Conservation (phyloP, 2,888 invertebrate species). For the Drosophila melanocephala region DNA sequence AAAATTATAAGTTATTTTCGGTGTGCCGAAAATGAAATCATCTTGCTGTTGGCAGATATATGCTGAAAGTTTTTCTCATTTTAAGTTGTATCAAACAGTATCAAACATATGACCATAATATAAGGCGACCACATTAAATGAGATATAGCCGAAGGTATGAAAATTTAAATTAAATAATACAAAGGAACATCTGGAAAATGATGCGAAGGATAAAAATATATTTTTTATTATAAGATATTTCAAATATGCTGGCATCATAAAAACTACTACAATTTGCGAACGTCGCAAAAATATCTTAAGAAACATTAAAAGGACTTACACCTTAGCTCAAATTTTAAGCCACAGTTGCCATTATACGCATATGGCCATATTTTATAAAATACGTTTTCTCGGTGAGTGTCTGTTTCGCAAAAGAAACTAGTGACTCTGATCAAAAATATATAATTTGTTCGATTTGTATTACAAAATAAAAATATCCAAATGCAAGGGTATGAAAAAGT, state of each 20-base stretch:
- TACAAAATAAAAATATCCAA: background rate
- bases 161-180: background rate
- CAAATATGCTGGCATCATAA: background rate
- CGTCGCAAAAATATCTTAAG: background rate
- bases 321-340: too few species aligned
- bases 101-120: too few species aligned
- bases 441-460: background rate
- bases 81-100: too few species aligned
- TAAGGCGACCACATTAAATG: background rate
- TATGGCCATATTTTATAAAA: too few species aligned
- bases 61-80: background rate
- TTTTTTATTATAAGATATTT: too few species aligned
- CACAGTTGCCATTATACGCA: too few species aligned
- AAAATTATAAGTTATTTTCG: slow-evolving; percentile 2
- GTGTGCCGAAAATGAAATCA: slow-evolving; percentile 5
- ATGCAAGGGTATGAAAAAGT: slow-evolving; percentile 10
- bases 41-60: background rate
- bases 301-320: background rate
- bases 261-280: too few species aligned
- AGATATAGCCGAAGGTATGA: too few species aligned
- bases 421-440: background rate
- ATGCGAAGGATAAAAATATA: too few species aligned
- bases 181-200: background rate
- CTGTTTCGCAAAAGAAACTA: too few species aligned
- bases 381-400: too few species aligned